phyloP scores from a whole-genome alignment of 2,888 invertebrate species.

The Thereva unica region DNA sequence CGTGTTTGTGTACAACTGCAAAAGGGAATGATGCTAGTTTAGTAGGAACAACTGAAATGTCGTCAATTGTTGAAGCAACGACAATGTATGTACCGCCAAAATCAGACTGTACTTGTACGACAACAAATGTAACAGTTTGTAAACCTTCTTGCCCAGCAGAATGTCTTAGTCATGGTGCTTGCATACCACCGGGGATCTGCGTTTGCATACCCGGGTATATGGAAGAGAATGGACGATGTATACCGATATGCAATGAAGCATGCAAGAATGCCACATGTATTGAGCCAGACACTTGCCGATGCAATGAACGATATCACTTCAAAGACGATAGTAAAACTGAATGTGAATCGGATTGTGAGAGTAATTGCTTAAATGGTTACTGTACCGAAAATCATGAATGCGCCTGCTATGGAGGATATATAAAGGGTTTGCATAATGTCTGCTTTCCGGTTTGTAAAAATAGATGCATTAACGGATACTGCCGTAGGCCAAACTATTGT shows the following conservation, averaged over 20 bases:
- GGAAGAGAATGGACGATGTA: conserved; percentile 4
- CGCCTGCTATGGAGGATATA: conserved; percentile 61
- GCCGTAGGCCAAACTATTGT: conserved; percentile 28
- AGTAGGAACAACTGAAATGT: too few species aligned
- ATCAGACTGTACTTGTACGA: conserved; percentile 46
- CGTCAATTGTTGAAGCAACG: too few species aligned
- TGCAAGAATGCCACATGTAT: conserved; percentile 47
- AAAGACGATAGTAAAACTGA: neutral
- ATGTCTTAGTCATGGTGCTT: conserved; percentile 51
- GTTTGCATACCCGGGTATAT: conserved; percentile 61
- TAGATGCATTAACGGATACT: conserved; percentile 34
- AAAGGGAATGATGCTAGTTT: conserved; percentile 42
- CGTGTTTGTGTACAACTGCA: conserved; percentile 10
- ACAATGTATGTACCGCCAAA: too few species aligned
- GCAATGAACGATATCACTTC: conserved; percentile 53
- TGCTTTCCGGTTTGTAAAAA: conserved; percentile 50
- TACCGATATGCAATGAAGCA: conserved; percentile 15
- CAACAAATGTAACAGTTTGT: conserved; percentile 56
- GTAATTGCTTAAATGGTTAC: conserved; percentile 56
- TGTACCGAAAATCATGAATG: conserved; percentile 65
- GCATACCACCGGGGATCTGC: conserved; percentile 57
- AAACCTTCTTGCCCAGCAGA: conserved; percentile 49
- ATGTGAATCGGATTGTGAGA: conserved; percentile 54
- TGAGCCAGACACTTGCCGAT: conserved; percentile 54
- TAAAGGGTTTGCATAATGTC: conserved; percentile 10